Base-by-base conservation (phyloP, 2,113 vertebrate genomes). In the Tachysurus vachellii region DNA sequence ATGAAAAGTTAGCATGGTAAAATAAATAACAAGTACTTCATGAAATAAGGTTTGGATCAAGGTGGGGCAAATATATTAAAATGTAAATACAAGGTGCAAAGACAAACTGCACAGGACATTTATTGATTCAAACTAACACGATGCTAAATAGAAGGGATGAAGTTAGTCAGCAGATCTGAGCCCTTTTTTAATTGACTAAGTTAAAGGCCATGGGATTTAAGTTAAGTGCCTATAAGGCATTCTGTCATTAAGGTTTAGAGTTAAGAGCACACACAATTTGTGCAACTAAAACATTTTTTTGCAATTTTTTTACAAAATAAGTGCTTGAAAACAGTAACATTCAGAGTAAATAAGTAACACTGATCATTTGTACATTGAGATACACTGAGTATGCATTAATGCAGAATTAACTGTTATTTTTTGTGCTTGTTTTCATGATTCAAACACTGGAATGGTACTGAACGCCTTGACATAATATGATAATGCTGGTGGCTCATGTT, bases 251-350 rank as follows among this genome's bases (percentile, higher is more conserved):
- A 26, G 50, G 11, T 26, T 79, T 9, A 79, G 75, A 53, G 54
- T 85, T 85, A 66, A 66, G 23, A 79, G 44, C 17, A 87, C 17
- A 89, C n/a, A 73, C 75, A 73, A 86, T 87, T 23, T 86, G 86
- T 61, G 68, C 21, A 16, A 87, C 85, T 93, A 8, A 87, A 86
- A 85, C 84, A 90, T 17, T 59, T 80, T 91, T 85, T 91, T 88
- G 90, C 83, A 89, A 64, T 92, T 91, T 36, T 36, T 89, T 64
- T 87, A 90, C 85, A 92, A 80, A 53, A 47, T 92, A 91, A 88
- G 91, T 92, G 88, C 59, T 85, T 89, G 23, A 85, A 54, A 89
- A 87, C 54, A 85, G 84, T 57, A 88, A 77, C 16, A 64, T 84
- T 85, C 66, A 26, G 62, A 85, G 86, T 87, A 87, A 71, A 84